Base-by-base conservation (phyloP, 1,140 invertebrate species). In the Drusus annulatus region DNA sequence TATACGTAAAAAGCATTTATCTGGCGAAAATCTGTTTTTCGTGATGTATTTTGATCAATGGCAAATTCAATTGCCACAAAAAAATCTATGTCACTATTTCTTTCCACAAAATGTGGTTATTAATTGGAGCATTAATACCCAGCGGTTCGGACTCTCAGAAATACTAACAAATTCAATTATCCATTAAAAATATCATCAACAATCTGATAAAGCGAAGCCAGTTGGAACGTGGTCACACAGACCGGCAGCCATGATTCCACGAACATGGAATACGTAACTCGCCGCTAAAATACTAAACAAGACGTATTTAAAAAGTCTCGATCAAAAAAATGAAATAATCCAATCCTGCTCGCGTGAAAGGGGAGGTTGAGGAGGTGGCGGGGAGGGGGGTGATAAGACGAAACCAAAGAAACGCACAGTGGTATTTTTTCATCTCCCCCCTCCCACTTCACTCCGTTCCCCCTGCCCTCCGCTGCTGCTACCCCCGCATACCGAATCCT, bases 391-490 rank as follows among this genome's bases (percentile, higher is more conserved):
- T 28, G 81, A 78, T 75, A 83, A 79, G 78, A 79, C 75, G 78
- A 82, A 82, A 82, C 81, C 81, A 80, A 82, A 82, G 81, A 80
- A 82, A 82, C 78, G 81, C 76, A 36, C 50, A 31, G 62, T 51
- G 77, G 31, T n/a, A 62, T 45, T 45, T 45, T 45, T 45, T 58
- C 80, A n/a, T 54, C 31, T 4, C 58, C 60, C 19, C 79, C 15
- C 13, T 19, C 52, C 76, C 17, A 36, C 36, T n/a, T 76, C 0
- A 25, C 21, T 54, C 19, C 45, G 19, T 28, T 28, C 36, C 23
- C 13, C 45, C 45, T 58, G 54, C 36, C 75, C 8, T 2, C 63
- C 52, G 36, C 17, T 17, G 58, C 73, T 5, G 23, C 51, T 3
- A n/a, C 80, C 19, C 76, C 36, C 50, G 78, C 65, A 16, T 21